Evolutionary conservation across 2,797 vertebrate species (phyloP), one percentile per base, ranked within the genome.

Genomic region (Lemur catta): DNA sequence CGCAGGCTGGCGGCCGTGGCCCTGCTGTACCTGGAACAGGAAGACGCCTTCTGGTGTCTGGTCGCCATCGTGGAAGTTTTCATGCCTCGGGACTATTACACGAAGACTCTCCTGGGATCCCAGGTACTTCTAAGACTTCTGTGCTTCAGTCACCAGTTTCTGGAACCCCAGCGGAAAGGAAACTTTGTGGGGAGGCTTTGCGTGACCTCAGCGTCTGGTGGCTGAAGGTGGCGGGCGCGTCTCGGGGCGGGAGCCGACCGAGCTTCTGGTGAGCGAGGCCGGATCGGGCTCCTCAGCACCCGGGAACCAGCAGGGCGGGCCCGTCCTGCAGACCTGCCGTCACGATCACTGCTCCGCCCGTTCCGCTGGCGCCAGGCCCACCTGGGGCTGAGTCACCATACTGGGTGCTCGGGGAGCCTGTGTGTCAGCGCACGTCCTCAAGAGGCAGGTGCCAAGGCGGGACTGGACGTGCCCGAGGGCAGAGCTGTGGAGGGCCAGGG

Each of bases 51-150:
- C 98, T 99, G 99, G 99, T 99, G 99, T 97, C 99, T 99, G 0
- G 99, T 99, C 46, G 98, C 99, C 95, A 99, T 99, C 3, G 99
- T 99, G 97, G 99, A 99, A 98, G 99, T 99, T 69, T 99, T 99
- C 98, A 99, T 99, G 99, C 99, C 99, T 22, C 99, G 99, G 90
- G 99, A 99, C 98, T 99, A 99, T 98, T 99, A 99, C 97, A 99
- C 99, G 13, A 99, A 99, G 98, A 99, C 99, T 0, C 99, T 99
- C 17, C 98, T 99, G 5, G 99, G 99, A 94, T 99, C 99, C 57
- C 99, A 99, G 99, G 99, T 99, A 98, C 1, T 94, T 7, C 48
- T 4, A 1, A 33, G 76, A 26, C 48, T 20, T 12, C 41, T 38
- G 13, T n/a, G 33, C n/a, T 65, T 63, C 26, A 0, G 43, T 41